Evolutionary conservation across 37 sponge, comb jelly and placozoan species (phyloP), one percentile per base, ranked within the genome.

Genomic region (Diacarnus erythraeanus): DNA sequence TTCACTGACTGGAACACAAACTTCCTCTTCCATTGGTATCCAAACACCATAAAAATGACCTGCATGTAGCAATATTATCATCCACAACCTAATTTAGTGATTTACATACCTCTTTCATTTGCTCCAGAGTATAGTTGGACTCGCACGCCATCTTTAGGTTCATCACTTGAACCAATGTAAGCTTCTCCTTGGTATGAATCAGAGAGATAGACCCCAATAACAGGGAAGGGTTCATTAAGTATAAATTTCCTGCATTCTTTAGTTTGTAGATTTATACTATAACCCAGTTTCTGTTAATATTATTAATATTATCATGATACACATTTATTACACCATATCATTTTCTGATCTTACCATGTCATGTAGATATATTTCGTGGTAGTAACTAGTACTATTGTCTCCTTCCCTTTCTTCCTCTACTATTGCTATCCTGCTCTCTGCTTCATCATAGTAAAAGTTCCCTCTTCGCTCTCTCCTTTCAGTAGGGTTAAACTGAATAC

Each of bases 151-250:
- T 42, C 74, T 9, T 51, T 77, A 23, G 23, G 34, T 31, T 39
- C 38, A 20, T 42, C 84, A 40, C 72, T 42, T 18, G 77, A 41
- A 36, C 92, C 92, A 58, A 91, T 68, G 64, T 80, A 79, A 22
- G 31, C 40, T 33, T 73, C 59, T 18, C 80, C 92, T 4, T 29
- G 26, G 33, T 26, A 65, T n/a, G 42, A 74, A 40, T 87, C 88
- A 34, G 38, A 44, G 12, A 39, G 35, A 1, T 80, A 80, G 0
- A 83, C 67, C 29, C 61, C 88, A 64, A 83, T 42, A 10, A 63
- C 69, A 31, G 73, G 75, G 64, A 87, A 91, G 25, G 59, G 41
- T 51, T 61, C 76, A 0, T 15, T 40, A 0, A 87, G 57, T 54
- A 63, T 12, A 23, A 42, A 61, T 42, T 77, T 82, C 0, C 43